Evolutionary conservation across 2,797 vertebrate genomes (phyloP), one percentile per base, ranked within the genome.

Genomic region (Lacerta agilis): DNA sequence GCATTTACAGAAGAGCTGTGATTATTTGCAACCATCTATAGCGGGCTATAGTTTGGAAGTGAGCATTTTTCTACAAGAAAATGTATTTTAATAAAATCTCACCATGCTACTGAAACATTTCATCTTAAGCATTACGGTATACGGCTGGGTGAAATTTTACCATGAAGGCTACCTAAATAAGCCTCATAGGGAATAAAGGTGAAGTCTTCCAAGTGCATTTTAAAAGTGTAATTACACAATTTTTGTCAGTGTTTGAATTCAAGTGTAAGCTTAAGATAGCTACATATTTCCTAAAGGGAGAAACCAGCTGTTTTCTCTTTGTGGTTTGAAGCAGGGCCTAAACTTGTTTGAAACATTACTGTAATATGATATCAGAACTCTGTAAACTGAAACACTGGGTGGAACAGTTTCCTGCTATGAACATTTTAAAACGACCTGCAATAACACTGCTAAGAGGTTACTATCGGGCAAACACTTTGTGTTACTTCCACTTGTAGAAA

Each of bases 391-490:
- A 91, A 91, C 91, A 83, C 94, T 92, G 89, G 61, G 94, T 96
- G 95, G 94, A 96, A 96, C 89, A 83, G 94, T 95, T 97, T 97
- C 96, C 95, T 96, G 96, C 92, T 87, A 93, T 95, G 82, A 93
- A 90, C 82, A 88, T 88, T 90, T 94, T 89, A 92, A 76, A 96
- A 96, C 92, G 98, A 98, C 97, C 98, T 98, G 91, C 79, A 99
- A 97, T 99, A 99, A 99, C 98, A 98, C 97, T 82, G 92, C 84
- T 90, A 92, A 90, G 94, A 95, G 98, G 98, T 99, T 99, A 99
- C 98, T 98, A 95, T 90, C 96, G 98, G 98, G 90, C 98, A 97
- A 92, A 75, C 91, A 93, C 80, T 90, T 88, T 27, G 7, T 17
- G 33, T 85, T 84, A 87, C 89, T 81, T 88, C 9, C 11, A 80